These are phyloP conservation scores for Lutraria rhynchaena DNA, from an alignment of 1,140 invertebrate genomes.

Conservation along the genomic window DNA sequence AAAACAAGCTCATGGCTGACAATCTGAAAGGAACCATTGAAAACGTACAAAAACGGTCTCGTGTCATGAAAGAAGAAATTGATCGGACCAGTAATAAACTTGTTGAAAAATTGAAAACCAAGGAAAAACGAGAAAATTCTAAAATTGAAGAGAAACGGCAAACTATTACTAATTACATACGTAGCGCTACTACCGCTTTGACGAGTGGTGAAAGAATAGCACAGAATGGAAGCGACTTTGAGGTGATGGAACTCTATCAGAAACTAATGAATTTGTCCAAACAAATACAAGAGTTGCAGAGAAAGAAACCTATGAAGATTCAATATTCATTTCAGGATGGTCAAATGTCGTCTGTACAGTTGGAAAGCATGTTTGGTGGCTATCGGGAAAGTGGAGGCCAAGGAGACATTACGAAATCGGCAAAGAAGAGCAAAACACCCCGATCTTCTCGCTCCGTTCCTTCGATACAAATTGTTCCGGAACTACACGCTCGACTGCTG, in stretches of 20 bases:
- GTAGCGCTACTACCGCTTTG: slow-evolving; percentile 34
- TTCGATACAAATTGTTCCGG: slow-evolving; percentile 44
- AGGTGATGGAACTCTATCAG: slow-evolving; percentile 55
- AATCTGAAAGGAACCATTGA: slow-evolving; percentile 50
- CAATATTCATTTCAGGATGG: slow-evolving; percentile 23
- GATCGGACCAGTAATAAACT: slow-evolving; percentile 35
- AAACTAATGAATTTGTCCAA: slow-evolving; percentile 19
- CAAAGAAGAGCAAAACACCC: not conserved
- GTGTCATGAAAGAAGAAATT: slow-evolving; percentile 54
- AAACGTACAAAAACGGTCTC: slow-evolving; percentile 30
- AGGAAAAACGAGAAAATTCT: slow-evolving; percentile 21
- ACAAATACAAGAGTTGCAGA: slow-evolving; percentile 37
- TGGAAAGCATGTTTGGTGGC: slow-evolving; percentile 37
- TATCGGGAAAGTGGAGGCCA: slow-evolving; percentile 16
- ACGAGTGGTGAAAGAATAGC: slow-evolving; percentile 35
- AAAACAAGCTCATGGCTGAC: not conserved
- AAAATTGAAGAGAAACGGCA: slow-evolving; percentile 33
- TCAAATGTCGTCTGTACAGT: slow-evolving; percentile 1
- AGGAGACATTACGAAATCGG: not conserved
- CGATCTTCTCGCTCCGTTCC: not conserved
- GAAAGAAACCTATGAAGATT: slow-evolving; percentile 17
- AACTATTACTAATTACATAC: slow-evolving; percentile 10
- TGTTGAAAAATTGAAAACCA: slow-evolving; percentile 30
- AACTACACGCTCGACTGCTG: slow-evolving; percentile 31
- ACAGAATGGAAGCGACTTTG: slow-evolving; percentile 37